phyloP scores from a whole-genome alignment of 2,797 vertebrate species.

The Sebastes kiyomatsui region DNA sequence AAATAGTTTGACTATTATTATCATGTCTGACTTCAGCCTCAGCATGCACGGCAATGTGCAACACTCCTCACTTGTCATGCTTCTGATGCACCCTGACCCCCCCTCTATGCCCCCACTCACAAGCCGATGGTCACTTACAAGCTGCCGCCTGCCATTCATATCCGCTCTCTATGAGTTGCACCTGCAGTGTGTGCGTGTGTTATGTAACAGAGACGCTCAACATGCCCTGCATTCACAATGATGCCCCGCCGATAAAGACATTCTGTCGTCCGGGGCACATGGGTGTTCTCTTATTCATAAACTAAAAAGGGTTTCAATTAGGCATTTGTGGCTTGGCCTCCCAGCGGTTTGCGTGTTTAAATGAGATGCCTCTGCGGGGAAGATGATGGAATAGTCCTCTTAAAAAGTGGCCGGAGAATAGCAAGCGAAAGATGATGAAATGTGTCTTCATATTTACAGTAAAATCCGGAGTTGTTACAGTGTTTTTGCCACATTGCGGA shows the following conservation, averaged over 20 bases:
- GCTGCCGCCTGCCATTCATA: constrained; percentile 67
- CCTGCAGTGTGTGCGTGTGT: constrained; percentile 49
- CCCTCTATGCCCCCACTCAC: constrained; percentile 3
- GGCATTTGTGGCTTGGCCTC: constrained; percentile 46
- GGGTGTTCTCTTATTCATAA: constrained; percentile 65
- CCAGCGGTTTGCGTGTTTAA: constrained; percentile 52
- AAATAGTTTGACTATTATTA: constrained; percentile 29
- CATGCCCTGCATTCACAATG: constrained; percentile 49
- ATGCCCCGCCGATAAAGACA: constrained; percentile 46
- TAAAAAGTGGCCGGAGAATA: constrained; percentile 49
- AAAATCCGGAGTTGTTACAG: not conserved
- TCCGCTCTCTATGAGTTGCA: constrained; percentile 47
- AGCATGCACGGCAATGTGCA: not conserved
- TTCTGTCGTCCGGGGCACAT: constrained; percentile 37
- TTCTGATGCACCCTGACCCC: constrained; percentile 1
- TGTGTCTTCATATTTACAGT: constrained; percentile 14
- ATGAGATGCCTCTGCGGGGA: constrained; percentile 46
- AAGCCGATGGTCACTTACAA: constrained; percentile 61
- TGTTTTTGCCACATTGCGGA: not conserved
- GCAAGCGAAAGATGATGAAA: constrained; percentile 43
- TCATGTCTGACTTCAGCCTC: constrained; percentile 15
- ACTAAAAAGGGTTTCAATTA: constrained; percentile 68
- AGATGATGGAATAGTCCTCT: constrained; percentile 12
- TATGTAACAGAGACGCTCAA: constrained; percentile 45
- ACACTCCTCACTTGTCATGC: constrained; percentile 25